Evolutionary conservation across 2,113 vertebrate genomes (phyloP).

Genomic region (Seriola quinqueradiata): DNA sequence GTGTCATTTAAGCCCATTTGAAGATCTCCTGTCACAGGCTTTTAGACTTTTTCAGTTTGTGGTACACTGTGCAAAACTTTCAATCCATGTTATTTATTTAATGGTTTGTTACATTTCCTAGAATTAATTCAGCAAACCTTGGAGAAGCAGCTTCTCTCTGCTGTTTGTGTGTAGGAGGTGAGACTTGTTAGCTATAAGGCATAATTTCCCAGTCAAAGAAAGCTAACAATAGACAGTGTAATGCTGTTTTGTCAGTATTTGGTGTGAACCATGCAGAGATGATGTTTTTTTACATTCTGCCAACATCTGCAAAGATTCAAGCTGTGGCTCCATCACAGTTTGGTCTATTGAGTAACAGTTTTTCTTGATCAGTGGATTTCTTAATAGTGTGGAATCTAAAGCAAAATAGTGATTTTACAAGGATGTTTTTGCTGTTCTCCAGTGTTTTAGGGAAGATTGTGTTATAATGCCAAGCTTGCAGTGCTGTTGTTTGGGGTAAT

Average conservation of each 20-base stretch:
- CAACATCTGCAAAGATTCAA: constrained; percentile 3
- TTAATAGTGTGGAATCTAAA: background rate
- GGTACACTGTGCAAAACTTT: background rate
- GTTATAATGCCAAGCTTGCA: background rate
- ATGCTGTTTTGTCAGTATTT: constrained; percentile 3
- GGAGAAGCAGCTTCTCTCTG: background rate
- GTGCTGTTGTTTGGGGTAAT: background rate
- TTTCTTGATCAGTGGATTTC: background rate
- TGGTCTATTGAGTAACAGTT: background rate
- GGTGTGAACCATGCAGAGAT: background rate
- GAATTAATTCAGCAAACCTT: background rate
- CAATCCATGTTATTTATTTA: background rate
- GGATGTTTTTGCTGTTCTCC: background rate
- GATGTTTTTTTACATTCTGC: background rate
- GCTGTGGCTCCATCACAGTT: background rate
- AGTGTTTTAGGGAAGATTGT: background rate
- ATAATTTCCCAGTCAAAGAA: background rate
- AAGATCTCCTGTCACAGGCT: background rate
- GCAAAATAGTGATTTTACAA: background rate
- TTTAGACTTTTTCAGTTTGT: background rate
- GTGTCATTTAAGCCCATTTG: background rate
- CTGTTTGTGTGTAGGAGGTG: background rate
- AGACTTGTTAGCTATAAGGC: background rate
- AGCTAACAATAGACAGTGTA: constrained; percentile 5
- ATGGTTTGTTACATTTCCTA: background rate